phyloP scores from a whole-genome alignment of 2,113 vertebrate genomes.

The Emydura subglobosa region DNA sequence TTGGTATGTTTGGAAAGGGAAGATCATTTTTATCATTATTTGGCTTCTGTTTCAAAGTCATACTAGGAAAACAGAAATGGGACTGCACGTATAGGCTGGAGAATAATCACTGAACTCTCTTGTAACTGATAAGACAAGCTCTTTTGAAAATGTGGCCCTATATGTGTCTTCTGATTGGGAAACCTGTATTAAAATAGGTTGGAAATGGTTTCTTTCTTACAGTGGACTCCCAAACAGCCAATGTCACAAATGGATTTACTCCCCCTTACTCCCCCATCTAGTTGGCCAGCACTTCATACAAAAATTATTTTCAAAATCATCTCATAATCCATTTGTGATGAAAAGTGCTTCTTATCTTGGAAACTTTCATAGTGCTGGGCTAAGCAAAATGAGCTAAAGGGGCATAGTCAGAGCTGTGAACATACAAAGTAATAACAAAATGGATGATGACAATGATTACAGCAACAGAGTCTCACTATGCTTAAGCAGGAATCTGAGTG shows the following conservation, averaged over 20 bases:
- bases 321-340: accelerated
- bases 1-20: background rate
- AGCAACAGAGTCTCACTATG: background rate
- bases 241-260: slow-evolving; percentile 59
- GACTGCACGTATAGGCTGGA: background rate
- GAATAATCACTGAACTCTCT: background rate
- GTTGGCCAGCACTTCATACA: background rate
- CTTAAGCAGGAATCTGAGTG: slow-evolving; percentile 38
- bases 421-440: background rate
- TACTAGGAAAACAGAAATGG: slow-evolving; percentile 9
- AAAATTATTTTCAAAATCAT: slow-evolving; percentile 8
- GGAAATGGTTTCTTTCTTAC: background rate
- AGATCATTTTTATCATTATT: background rate
- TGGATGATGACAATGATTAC: background rate
- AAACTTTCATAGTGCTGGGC: background rate
- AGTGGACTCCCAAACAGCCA: slow-evolving; percentile 37
- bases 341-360: background rate
- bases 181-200: background rate
- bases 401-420: slow-evolving; percentile 5
- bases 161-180: background rate
- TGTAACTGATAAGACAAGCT: background rate
- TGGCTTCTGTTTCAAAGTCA: slow-evolving; percentile 29
- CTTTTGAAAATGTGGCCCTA: background rate
- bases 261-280: slow-evolving; percentile 59
- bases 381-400: background rate